Evolutionary conservation across 2,113 vertebrate species (phyloP).

Genomic region (Atractosteus spatula): DNA sequence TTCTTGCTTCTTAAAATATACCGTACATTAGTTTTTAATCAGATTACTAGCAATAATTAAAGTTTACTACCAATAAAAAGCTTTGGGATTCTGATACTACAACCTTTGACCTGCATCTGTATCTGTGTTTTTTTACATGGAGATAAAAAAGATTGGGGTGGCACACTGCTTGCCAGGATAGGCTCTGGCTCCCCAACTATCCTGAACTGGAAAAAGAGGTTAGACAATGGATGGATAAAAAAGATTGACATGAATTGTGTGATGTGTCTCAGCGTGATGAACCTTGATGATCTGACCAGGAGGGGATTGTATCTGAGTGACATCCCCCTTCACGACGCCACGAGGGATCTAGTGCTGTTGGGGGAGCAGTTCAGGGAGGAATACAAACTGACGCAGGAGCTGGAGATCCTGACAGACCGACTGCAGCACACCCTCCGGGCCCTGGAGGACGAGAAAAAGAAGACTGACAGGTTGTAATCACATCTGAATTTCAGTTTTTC

Average conservation of each 20-base stretch:
- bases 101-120: not conserved
- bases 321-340: conserved; percentile 94
- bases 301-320: conserved; percentile 94
- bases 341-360: conserved; percentile 91
- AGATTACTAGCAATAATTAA: too few relatives aligned
- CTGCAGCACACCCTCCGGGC: conserved; percentile 94
- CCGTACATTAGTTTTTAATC: too few relatives aligned
- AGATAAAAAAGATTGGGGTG: too few relatives aligned
- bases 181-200: too few relatives aligned
- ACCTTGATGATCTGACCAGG: conserved; percentile 91
- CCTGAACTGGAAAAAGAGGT: too few relatives aligned
- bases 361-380: conserved; percentile 98
- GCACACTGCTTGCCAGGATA: too few relatives aligned
- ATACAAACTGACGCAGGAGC: conserved; percentile 95
- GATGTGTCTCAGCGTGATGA: conserved; percentile 82
- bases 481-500: too few relatives aligned
- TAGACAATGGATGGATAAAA: too few relatives aligned
- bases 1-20: too few relatives aligned
- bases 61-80: too few relatives aligned
- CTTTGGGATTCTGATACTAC: too few relatives aligned
- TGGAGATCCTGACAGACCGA: conserved; percentile 93
- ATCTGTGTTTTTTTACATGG: not conserved
- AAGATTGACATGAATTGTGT: too few relatives aligned
- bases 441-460: conserved; percentile 97
- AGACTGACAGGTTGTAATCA: conserved; percentile 85